Percentiles rank a stretch among this genome's conserved stretches.
Evolutionary conservation across 2,888 invertebrate species (phyloP).

Genomic region (Balanococcus diminutus): DNA sequence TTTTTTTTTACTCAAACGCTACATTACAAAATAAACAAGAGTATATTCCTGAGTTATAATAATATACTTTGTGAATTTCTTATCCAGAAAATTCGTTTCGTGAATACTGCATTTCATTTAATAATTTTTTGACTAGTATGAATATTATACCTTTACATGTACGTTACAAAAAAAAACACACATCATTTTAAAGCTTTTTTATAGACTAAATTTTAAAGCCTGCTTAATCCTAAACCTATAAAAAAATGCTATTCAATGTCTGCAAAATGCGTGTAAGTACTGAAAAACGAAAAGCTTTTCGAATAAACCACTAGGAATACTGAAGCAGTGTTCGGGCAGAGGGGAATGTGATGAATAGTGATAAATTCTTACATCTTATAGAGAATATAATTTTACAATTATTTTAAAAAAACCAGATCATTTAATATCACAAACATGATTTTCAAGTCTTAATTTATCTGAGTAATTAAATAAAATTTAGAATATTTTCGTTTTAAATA

Average conservation of each 20-base stretch:
- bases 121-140: not conserved
- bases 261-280: not conserved
- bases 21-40: too few species aligned
- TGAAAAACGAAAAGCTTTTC: not conserved
- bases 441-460: not conserved
- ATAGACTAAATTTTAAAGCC: not conserved
- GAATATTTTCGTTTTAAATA: not conserved
- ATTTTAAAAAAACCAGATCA: slow-evolving; percentile 24
- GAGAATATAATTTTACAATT: not conserved
- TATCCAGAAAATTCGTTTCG: not conserved
- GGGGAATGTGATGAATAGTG: not conserved
- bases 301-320: not conserved
- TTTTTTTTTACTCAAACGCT: not conserved
- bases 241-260: not conserved
- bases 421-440: slow-evolving; percentile 17
- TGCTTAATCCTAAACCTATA: not conserved
- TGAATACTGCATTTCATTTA: not conserved
- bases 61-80: not conserved
- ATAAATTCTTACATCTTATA: not conserved
- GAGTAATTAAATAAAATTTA: not conserved
- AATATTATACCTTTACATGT: not conserved
- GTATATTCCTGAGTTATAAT: not conserved
- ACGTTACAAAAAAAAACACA: not conserved
- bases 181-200: not conserved
- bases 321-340: not conserved